A percentile compares a stretch with the other conserved stretches of the same genome.
These are phyloP conservation scores for Cephus pygmeus DNA, from an alignment of 2,888 invertebrate genomes.

Conservation along the genomic window DNA sequence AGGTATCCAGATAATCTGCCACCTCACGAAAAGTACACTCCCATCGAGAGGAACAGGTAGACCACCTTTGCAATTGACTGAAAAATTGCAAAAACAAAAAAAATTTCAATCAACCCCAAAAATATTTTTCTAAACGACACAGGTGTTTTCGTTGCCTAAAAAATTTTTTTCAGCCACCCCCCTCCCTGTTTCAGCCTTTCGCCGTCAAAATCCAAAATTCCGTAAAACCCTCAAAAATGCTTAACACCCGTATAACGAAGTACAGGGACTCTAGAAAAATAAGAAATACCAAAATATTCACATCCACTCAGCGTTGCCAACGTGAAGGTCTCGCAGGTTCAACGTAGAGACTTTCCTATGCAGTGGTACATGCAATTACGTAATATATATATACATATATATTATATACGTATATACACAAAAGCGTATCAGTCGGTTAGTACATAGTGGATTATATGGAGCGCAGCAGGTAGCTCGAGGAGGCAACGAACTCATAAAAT, in stretches of 20 bases:
- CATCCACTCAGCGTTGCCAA: not conserved
- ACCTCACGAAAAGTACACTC: not conserved
- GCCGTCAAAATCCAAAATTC: not conserved
- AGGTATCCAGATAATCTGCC: not conserved
- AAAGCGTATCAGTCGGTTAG: not conserved
- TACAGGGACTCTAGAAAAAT: not conserved
- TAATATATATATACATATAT: not conserved
- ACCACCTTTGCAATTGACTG: not conserved
- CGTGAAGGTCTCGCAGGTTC: not conserved
- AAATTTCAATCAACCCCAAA: not conserved
- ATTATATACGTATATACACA: not conserved
- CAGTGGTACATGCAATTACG: not conserved
- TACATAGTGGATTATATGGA: not conserved
- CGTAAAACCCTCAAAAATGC: no score
- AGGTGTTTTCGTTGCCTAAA: not conserved
- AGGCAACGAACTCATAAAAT: slow-evolving; percentile 57
- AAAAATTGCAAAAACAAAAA: not conserved
- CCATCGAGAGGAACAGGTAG: not conserved
- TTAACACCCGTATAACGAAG: no score
- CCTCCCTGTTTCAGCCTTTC: not conserved
- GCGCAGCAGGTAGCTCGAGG: slow-evolving; percentile 13
- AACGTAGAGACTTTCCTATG: not conserved
- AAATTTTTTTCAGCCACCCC: not conserved
- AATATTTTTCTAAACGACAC: not conserved
- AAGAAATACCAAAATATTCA: not conserved